Conservation (phyloP, 2,113 vertebrate genomes). For the Otocyon megalotis region DNA sequence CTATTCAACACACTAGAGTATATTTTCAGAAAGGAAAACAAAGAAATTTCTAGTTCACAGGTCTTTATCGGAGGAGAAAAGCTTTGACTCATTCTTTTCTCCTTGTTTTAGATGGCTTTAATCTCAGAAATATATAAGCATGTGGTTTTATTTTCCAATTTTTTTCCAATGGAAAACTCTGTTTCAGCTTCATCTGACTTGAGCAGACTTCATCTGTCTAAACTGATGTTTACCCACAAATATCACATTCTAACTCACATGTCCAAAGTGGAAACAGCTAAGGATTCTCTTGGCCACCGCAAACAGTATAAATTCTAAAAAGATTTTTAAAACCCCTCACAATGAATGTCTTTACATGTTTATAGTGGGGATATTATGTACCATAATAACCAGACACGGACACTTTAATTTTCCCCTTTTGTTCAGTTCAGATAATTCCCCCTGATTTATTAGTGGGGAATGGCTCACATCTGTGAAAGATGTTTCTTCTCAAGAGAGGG, state of each 20-base stretch:
- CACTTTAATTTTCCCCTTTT: not conserved
- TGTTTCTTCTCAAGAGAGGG: not conserved
- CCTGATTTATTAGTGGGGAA: not conserved
- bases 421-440: not conserved
- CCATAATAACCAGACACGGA: not conserved
- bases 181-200: not conserved
- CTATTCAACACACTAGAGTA: conserved; percentile 40
- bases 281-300: conserved; percentile 10
- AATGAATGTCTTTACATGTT: conserved; percentile 2
- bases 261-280: not conserved
- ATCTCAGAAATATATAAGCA: not conserved
- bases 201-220: not conserved
- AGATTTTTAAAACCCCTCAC: not conserved
- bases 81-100: conserved; percentile 3
- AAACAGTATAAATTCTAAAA: not conserved
- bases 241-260: not conserved
- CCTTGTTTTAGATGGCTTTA: conserved; percentile 26
- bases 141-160: not conserved
- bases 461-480: not conserved
- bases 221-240: conserved; percentile 29
- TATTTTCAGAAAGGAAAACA: conserved; percentile 49
- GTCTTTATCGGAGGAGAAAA: conserved; percentile 47
- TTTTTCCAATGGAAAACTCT: not conserved
- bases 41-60: conserved; percentile 52
- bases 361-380: not conserved